Percentiles rank a stretch among this genome's conserved stretches.
These are phyloP conservation scores for Steinernema carpocapsae DNA, from an alignment of 2,888 invertebrate genomes.

Conservation along the genomic window DNA sequence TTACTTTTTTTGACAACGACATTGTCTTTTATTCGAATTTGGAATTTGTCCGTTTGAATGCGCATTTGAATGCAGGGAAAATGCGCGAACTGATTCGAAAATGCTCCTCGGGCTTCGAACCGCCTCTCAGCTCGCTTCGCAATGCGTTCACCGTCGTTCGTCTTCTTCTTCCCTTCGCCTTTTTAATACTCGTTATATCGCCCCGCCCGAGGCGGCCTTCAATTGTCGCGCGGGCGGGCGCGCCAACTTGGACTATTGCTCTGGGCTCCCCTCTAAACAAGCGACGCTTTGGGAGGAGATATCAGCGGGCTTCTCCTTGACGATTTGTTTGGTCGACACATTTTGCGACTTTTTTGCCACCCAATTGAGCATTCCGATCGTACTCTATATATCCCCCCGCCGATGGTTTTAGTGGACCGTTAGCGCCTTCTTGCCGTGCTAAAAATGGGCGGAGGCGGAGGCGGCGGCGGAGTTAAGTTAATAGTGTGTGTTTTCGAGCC, in stretches of 20 bases:
- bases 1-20: not conserved
- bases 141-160: constrained; percentile 11
- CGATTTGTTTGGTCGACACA: not conserved
- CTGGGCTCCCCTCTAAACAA: not conserved
- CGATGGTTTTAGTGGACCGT: not conserved
- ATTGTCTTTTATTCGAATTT: constrained; percentile 14
- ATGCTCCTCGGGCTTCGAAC: constrained; percentile 1
- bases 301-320: not conserved
- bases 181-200: constrained; percentile 29
- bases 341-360: constrained; percentile 18
- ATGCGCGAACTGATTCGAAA: not conserved
- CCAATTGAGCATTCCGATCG: constrained; percentile 34
- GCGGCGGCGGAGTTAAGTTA: not conserved
- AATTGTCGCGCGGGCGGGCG: constrained; percentile 27
- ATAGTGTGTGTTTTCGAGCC: constrained; percentile 11
- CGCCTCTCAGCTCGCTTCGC: not conserved
- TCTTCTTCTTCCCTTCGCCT: constrained; percentile 26
- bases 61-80: not conserved
- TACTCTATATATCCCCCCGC: constrained; percentile 8
- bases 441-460: constrained; percentile 5
- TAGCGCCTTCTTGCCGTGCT: not conserved
- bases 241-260: constrained; percentile 21
- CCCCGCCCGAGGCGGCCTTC: constrained; percentile 29
- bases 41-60: not conserved
- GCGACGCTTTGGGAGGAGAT: too few relatives aligned